Evolutionary conservation across 2,888 invertebrate species (phyloP).

Genomic region (Hypolimnas misippus): DNA sequence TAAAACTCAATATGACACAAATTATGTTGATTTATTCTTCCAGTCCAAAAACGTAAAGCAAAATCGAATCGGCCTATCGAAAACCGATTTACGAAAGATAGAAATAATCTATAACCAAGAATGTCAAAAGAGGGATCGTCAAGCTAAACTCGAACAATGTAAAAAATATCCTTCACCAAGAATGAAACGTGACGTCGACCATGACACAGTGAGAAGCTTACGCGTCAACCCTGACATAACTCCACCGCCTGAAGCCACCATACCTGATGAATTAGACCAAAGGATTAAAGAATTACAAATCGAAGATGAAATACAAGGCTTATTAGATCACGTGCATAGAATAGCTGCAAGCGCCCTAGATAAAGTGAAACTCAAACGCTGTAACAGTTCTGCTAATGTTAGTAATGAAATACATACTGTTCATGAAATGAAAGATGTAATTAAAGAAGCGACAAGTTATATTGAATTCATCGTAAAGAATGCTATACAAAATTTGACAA

Average conservation of each 20-base stretch:
- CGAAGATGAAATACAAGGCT: conserved; percentile 52
- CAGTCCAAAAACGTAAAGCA: too few species aligned
- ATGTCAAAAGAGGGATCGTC: conserved; percentile 62
- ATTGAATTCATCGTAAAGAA: conserved; percentile 51
- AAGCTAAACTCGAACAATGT: conserved; percentile 67
- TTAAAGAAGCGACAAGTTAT: conserved; percentile 52
- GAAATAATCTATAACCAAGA: conserved; percentile 65
- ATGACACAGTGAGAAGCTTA: conserved; percentile 48
- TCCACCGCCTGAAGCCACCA: conserved; percentile 52
- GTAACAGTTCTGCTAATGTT: conserved; percentile 49
- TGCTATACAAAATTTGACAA: conserved; percentile 54
- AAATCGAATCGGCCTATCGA: conserved; percentile 59
- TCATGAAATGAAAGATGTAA: conserved; percentile 51
- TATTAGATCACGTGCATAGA: conserved; percentile 58
- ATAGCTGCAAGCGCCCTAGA: conserved; percentile 54
- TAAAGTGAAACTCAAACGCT: conserved; percentile 58
- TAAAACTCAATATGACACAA: too few species aligned
- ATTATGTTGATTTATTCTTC: too few species aligned
- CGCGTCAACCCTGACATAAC: conserved; percentile 70
- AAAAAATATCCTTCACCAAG: conserved; percentile 64
- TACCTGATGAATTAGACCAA: conserved; percentile 24
- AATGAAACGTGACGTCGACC: conserved; percentile 49
- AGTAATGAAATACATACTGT: background rate
- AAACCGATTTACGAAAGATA: conserved; percentile 62
- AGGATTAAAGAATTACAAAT: conserved; percentile 55